Conservation (phyloP, 2,113 vertebrate genomes). For the Neolamprologus modestus region DNA sequence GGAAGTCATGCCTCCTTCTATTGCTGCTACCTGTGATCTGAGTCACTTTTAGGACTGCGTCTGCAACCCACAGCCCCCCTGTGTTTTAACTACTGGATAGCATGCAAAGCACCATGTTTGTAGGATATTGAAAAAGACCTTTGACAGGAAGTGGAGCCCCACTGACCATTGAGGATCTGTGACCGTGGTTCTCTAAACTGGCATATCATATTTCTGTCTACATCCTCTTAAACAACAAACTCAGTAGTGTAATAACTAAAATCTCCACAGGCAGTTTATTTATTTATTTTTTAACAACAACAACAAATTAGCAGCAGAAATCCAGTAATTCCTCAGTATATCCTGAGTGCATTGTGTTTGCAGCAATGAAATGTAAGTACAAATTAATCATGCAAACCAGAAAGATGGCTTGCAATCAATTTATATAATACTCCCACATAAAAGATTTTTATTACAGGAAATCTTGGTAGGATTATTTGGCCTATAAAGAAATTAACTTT, state of each 20-base stretch:
- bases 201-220: slow-evolving; percentile 58
- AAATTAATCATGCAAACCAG: slow-evolving; percentile 58
- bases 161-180: slow-evolving; percentile 26
- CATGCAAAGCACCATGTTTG: slow-evolving; percentile 43
- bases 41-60: not conserved
- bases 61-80: slow-evolving; percentile 29
- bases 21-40: slow-evolving; percentile 63
- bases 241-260: slow-evolving; percentile 2
- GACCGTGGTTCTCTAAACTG: slow-evolving; percentile 37
- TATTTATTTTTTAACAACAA: not conserved
- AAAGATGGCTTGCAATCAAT: slow-evolving; percentile 72
- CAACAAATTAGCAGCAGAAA: not conserved
- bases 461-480: slow-evolving; percentile 68
- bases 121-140: slow-evolving; percentile 75
- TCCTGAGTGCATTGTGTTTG: slow-evolving; percentile 32
- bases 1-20: slow-evolving; percentile 47
- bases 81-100: slow-evolving; percentile 46
- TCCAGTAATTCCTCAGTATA: not conserved
- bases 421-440: slow-evolving; percentile 70
- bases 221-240: slow-evolving; percentile 34
- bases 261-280: not conserved
- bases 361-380: slow-evolving; percentile 31
- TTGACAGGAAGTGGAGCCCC: slow-evolving; percentile 66
- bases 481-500: slow-evolving; percentile 80
- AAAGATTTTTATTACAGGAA: slow-evolving; percentile 69